These are phyloP conservation scores for Amblyornis subalaris DNA, from an alignment of 2,113 vertebrate genomes.

Conservation along the genomic window DNA sequence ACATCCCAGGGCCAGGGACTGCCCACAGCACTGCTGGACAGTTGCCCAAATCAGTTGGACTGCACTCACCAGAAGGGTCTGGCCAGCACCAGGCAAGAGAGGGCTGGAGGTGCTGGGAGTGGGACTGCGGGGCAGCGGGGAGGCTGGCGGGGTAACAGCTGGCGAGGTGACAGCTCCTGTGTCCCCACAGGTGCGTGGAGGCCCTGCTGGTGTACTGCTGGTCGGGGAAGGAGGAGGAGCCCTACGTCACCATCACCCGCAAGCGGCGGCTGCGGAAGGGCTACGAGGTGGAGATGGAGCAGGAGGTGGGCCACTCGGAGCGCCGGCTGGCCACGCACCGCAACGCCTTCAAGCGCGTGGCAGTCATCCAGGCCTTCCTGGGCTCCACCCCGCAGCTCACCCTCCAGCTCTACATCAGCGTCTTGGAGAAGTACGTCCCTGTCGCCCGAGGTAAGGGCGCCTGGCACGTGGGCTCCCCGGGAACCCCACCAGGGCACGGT, in stretches of 20 bases:
- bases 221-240: slow-evolving; percentile 83
- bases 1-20: not conserved
- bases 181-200: slow-evolving; percentile 86
- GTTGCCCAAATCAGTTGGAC: not conserved
- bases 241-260: slow-evolving; percentile 76
- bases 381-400: slow-evolving; percentile 95
- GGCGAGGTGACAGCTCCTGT: not conserved
- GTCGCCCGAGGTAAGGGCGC: slow-evolving; percentile 74
- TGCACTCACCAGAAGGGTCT: accelerated
- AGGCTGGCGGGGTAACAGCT: accelerated
- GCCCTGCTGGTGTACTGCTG: slow-evolving; percentile 85
- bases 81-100: accelerated
- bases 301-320: slow-evolving; percentile 88
- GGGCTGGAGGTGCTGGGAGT: accelerated
- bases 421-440: slow-evolving; percentile 84
- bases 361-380: slow-evolving; percentile 94
- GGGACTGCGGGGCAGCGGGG: accelerated
- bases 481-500: accelerated
- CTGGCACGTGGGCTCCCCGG: accelerated
- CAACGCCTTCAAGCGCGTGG: slow-evolving; percentile 92
- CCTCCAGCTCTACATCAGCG: slow-evolving; percentile 89
- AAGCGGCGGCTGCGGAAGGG: slow-evolving; percentile 83
- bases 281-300: slow-evolving; percentile 79
- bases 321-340: slow-evolving; percentile 85
- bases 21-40: accelerated